Conservation (phyloP, 2,888 invertebrate species). For the Euzophera pinguis region DNA sequence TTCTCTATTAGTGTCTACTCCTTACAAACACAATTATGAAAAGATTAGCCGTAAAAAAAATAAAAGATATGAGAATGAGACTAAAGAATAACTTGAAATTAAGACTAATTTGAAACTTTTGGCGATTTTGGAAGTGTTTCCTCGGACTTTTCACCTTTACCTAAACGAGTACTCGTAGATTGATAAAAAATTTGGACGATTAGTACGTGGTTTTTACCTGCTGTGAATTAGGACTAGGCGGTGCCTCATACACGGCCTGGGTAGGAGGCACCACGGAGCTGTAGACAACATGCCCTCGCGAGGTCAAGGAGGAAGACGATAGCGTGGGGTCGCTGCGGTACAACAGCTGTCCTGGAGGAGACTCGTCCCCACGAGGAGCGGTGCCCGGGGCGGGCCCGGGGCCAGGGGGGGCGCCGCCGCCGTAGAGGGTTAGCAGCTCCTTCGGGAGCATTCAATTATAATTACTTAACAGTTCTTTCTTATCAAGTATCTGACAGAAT, state of each 20-base stretch:
- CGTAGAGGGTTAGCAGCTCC: constrained; percentile 53
- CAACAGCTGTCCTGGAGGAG: constrained; percentile 79
- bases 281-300: constrained; percentile 74
- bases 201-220: constrained; percentile 55
- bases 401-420: constrained; percentile 40
- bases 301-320: constrained; percentile 78
- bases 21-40: no score
- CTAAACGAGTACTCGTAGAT: no score
- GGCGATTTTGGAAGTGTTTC: no score
- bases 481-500: no score
- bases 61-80: no score
- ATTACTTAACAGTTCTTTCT: no score
- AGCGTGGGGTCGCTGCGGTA: constrained; percentile 85
- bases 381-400: constrained; percentile 29
- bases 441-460: neutral
- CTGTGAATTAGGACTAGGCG: constrained; percentile 80
- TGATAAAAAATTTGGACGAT: no score
- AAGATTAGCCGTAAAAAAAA: no score
- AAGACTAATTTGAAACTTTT: no score
- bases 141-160: no score
- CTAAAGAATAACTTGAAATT: no score
- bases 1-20: no score
- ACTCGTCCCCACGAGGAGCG: constrained; percentile 62
- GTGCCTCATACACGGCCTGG: constrained; percentile 73
- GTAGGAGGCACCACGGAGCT: constrained; percentile 64